phyloP scores from a whole-genome alignment of 1,140 invertebrate genomes.

The Caenorhabditis brenneri region DNA sequence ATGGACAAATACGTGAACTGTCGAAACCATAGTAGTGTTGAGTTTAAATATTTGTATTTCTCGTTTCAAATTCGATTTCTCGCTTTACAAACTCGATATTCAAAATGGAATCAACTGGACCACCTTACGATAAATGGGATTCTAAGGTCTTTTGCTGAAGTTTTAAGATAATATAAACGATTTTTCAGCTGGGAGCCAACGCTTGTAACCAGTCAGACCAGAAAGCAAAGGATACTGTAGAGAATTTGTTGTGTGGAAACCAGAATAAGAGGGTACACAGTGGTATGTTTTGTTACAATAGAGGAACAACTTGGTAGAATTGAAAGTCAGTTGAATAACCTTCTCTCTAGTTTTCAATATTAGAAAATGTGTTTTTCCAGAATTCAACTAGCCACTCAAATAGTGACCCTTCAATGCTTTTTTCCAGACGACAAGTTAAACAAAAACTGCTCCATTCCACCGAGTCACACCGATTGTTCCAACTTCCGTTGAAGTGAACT shows the following conservation, averaged over 20 bases:
- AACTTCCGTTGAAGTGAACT: not conserved
- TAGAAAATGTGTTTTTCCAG: too few relatives aligned
- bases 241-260: not conserved
- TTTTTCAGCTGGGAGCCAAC: not conserved
- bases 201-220: not conserved
- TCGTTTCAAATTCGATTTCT: not conserved
- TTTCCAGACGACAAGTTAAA: not conserved
- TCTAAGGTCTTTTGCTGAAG: not conserved
- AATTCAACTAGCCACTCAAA: too few relatives aligned
- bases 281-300: too few relatives aligned
- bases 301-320: too few relatives aligned
- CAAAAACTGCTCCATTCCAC: not conserved
- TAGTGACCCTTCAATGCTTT: not conserved
- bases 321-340: too few relatives aligned
- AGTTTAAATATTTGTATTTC: too few relatives aligned
- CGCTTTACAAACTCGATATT: not conserved
- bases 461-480: not conserved
- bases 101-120: not conserved
- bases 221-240: not conserved
- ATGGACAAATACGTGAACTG: too few relatives aligned
- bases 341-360: too few relatives aligned
- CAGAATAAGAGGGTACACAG: not conserved
- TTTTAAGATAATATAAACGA: not conserved
- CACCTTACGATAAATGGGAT: conserved; percentile 20
- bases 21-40: not conserved